Base-by-base conservation (phyloP, 2,797 vertebrate genomes). In the Gobio occitaniae region DNA sequence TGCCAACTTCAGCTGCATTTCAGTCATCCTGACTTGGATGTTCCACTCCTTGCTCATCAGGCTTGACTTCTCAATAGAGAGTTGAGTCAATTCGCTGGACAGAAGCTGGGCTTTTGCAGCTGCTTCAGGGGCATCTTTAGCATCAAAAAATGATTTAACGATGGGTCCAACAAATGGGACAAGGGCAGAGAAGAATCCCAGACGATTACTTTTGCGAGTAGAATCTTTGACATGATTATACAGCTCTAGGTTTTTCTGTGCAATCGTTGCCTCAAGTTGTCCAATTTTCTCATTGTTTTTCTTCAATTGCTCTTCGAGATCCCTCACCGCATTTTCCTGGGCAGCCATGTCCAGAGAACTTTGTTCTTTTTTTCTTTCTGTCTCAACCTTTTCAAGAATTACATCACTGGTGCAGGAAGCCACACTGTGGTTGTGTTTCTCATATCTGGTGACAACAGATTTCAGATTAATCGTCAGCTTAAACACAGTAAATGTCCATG, bases 311-410 rank as follows among this genome's bases (percentile, higher is more conserved):
- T 2, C 52, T 1, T 78, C 38, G 0, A 41, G 6, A 2, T 56
- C 1, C 0, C 0, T 32, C 29, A 78, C 16, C 4, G 0, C 15
- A 2, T 17, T 12, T 11, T 78, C 19, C 5, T 32, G 44, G 0
- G 9, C 38, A 0, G 12, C 0, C 1, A 69, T 9, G 25, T 84
- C 52, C 2, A 0, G 0, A 44, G 21, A 3, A 52, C 11, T 11
- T 19, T 70, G 7, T 13, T 0, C 17, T 12, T 11, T 6, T 25
- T 25, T 44, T 19, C 16, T 15, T 3, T 79, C 83, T 25, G 65
- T 84, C 17, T 72, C 15, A 0, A 0, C 0, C 44, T 79, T 79
- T 44, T 44, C 68, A 21, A 12, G 3, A 15, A 32, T 63, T 13
- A 79, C 50, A 32, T 84, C 76, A 59, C 76, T 79, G 76, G 72